Conservation (phyloP, 2,888 invertebrate genomes). For the Pristionchus exspectatus region DNA sequence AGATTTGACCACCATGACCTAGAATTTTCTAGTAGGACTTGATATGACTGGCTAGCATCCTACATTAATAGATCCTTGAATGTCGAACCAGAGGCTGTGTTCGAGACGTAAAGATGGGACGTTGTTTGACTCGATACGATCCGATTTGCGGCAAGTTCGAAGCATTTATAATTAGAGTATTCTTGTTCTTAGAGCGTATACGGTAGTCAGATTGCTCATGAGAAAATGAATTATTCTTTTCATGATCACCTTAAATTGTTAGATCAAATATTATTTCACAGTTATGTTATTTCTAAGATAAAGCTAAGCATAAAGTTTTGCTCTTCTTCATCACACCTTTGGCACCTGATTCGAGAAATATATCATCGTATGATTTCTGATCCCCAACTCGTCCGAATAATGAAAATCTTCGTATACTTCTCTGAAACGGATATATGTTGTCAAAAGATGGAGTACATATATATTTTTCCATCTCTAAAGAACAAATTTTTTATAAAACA, state of each 20-base stretch:
- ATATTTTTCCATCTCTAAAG: not conserved
- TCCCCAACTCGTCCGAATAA: not conserved
- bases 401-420: slow-evolving; percentile 16
- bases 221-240: not conserved
- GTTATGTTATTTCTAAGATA: not conserved
- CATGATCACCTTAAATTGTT: not conserved
- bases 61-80: not conserved
- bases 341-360: not conserved
- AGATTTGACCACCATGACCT: too few species aligned
- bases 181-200: not conserved
- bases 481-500: not conserved
- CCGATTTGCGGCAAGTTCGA: slow-evolving; percentile 27
- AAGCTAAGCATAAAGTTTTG: not conserved
- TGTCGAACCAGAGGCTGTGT: slow-evolving; percentile 29
- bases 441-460: not conserved
- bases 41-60: too few species aligned
- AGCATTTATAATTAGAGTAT: slow-evolving; percentile 8
- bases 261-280: not conserved
- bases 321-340: not conserved
- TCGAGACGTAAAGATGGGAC: not conserved
- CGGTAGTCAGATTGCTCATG: not conserved
- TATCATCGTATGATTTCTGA: not conserved
- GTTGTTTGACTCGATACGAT: slow-evolving; percentile 26
- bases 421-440: not conserved
- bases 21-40: too few species aligned